Percentiles rank a stretch among this genome's conserved stretches.
These are phyloP conservation scores for Cynoglossus semilaevis DNA, from an alignment of 2,113 vertebrate genomes.

Conservation along the genomic window DNA sequence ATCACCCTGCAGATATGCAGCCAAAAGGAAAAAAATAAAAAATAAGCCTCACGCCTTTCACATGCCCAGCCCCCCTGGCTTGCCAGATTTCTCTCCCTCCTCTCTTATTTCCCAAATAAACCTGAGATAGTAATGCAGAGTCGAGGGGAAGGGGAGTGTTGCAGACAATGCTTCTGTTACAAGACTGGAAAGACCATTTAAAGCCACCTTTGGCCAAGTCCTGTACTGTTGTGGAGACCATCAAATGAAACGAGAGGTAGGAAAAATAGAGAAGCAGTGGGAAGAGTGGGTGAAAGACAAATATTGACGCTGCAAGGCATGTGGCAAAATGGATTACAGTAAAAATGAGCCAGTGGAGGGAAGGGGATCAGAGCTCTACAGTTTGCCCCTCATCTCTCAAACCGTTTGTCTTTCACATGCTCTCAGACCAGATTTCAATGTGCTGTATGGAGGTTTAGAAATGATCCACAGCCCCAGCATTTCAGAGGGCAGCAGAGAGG, in stretches of 20 bases:
- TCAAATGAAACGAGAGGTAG: conserved; percentile 14
- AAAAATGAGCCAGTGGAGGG: conserved; percentile 19
- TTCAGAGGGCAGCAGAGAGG: conserved; percentile 54
- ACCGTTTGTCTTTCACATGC: conserved; percentile 4
- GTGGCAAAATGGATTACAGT: background rate
- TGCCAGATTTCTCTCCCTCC: conserved; percentile 69
- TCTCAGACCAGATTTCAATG: conserved; percentile 19
- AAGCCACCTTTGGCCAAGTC: conserved; percentile 56
- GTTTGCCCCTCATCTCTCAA: background rate
- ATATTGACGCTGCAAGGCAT: background rate
- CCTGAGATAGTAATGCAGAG: conserved; percentile 54
- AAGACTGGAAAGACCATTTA: conserved; percentile 54
- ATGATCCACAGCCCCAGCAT: conserved; percentile 42
- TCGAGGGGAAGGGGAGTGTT: conserved; percentile 62
- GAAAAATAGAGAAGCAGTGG: conserved; percentile 15
- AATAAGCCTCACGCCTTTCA: conserved; percentile 15
- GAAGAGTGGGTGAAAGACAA: conserved; percentile 11
- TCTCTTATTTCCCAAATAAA: conserved; percentile 78
- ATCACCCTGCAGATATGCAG: conserved; percentile 59
- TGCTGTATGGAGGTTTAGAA: conserved; percentile 34
- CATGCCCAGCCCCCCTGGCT: conserved; percentile 60
- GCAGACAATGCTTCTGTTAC: conserved; percentile 59
- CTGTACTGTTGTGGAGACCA: conserved; percentile 36
- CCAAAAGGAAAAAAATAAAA: conserved; percentile 39
- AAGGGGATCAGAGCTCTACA: conserved; percentile 16